Conservation (phyloP, 2,888 invertebrate genomes). For the Stictocephala bisonia region DNA sequence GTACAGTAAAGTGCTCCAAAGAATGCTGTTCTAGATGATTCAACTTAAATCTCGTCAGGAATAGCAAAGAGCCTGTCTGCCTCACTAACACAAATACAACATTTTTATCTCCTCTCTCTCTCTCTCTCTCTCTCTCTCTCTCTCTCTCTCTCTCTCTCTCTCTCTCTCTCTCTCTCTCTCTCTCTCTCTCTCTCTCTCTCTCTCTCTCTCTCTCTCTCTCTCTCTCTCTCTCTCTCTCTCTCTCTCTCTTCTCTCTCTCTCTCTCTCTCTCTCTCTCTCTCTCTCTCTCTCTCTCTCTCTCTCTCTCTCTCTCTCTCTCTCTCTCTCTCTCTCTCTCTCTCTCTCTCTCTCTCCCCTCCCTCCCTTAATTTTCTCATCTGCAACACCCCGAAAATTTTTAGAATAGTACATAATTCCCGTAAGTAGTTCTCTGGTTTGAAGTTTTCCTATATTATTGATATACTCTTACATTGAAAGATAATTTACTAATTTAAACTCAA, state of each 20-base stretch:
- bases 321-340: neutral
- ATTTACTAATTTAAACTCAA: no score
- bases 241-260: neutral
- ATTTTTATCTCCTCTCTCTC: neutral
- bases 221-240: conserved; percentile 4
- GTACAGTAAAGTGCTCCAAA: no score
- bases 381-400: no score
- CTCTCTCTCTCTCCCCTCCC: neutral
- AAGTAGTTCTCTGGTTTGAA: no score
- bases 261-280: neutral
- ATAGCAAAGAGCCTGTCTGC: no score
- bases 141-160: conserved; percentile 1
- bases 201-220: conserved; percentile 6
- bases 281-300: conserved; percentile 25
- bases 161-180: neutral
- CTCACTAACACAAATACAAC: neutral
- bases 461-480: no score
- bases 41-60: conserved; percentile 1
- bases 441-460: no score
- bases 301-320: conserved; percentile 5
- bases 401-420: no score
- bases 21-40: neutral
- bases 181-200: conserved; percentile 14
- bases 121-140: conserved; percentile 37
- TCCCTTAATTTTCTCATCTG: no score